Conservation (phyloP, 2,113 vertebrate genomes). For the Holacanthus passer region DNA sequence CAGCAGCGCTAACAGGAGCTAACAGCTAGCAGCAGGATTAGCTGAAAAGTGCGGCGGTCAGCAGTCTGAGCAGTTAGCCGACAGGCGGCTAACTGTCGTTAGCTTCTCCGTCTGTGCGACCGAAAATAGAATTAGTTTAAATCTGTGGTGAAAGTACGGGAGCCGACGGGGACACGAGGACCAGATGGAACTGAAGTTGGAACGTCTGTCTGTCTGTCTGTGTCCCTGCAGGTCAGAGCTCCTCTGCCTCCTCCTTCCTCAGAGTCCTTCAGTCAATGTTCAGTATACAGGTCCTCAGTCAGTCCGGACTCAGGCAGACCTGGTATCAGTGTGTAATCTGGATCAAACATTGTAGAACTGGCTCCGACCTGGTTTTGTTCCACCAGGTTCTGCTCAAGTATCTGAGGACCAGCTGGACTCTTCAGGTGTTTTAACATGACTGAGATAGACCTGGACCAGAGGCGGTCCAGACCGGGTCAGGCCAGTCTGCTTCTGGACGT, state of each 20-base stretch:
- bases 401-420: background rate
- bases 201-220: too few species aligned
- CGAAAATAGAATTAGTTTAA: background rate
- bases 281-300: too few species aligned
- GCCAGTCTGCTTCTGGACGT: too few species aligned
- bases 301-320: too few species aligned
- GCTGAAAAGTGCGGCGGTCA: background rate
- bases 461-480: background rate
- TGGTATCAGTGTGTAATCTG: too few species aligned
- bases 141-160: background rate
- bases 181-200: background rate
- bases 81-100: background rate
- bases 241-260: too few species aligned
- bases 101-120: background rate
- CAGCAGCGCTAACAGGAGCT: background rate
- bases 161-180: background rate
- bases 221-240: too few species aligned
- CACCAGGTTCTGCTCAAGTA: background rate
- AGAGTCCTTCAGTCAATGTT: too few species aligned
- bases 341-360: background rate
- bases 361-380: background rate
- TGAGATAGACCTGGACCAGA: slow-evolving; percentile 8
- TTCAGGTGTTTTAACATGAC: slow-evolving; percentile 17
- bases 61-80: background rate
- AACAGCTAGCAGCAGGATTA: slow-evolving; percentile 18